These are phyloP conservation scores for Dendrocincla fuliginosa DNA, from an alignment of 2,797 vertebrate genomes.

Conservation along the genomic window DNA sequence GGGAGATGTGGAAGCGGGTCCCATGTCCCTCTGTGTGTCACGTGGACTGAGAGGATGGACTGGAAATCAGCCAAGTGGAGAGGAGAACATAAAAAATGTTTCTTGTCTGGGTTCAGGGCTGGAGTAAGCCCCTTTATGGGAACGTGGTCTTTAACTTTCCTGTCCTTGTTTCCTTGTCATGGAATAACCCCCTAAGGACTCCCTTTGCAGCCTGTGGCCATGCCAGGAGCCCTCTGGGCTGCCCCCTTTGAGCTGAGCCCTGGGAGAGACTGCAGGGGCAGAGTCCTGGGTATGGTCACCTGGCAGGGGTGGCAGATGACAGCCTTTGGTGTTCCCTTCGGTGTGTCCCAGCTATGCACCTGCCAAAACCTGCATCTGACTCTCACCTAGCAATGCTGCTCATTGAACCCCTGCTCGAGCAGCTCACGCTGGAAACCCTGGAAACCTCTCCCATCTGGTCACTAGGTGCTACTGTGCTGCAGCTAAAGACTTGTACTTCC, in stretches of 20 bases:
- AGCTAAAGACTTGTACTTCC: background rate
- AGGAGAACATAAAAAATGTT: background rate
- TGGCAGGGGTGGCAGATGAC: background rate
- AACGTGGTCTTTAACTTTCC: background rate
- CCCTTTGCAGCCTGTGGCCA: background rate
- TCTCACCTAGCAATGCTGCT: background rate
- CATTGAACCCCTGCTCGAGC: background rate
- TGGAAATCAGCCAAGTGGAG: background rate
- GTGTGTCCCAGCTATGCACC: background rate
- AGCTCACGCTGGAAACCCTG: background rate
- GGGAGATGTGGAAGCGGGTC: background rate
- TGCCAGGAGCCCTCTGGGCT: background rate
- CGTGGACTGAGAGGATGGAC: fast-evolving
- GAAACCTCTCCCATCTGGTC: background rate
- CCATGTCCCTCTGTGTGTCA: background rate
- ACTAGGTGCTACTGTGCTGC: background rate
- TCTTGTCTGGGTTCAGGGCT: background rate
- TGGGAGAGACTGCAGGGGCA: background rate
- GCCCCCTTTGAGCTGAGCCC: background rate
- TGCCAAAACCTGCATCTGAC: background rate
- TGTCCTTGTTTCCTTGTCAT: background rate
- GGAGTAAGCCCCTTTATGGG: background rate
- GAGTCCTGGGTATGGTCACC: background rate
- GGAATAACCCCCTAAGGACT: background rate
- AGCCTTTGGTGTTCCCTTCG: background rate